Conservation (phyloP, 2,797 vertebrate species). For the Onychomys arenicola region DNA sequence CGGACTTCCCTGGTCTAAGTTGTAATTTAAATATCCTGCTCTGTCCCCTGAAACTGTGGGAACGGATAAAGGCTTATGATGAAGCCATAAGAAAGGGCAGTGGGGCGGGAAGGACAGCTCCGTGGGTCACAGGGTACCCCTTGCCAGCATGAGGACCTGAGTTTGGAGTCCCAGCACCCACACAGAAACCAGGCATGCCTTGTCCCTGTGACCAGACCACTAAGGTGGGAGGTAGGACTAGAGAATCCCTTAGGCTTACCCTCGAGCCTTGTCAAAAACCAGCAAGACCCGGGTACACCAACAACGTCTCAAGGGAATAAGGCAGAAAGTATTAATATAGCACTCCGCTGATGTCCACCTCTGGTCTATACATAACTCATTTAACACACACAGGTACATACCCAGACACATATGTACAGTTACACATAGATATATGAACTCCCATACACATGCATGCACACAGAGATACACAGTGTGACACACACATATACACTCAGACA, state of each 20-base stretch:
- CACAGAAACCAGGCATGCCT: too few species aligned
- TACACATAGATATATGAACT: not conserved
- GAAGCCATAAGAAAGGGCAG: not conserved
- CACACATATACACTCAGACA: not conserved
- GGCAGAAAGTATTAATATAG: not conserved
- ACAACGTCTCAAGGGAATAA: not conserved
- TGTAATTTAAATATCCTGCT: not conserved
- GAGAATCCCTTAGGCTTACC: too few species aligned
- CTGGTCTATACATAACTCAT: too few species aligned
- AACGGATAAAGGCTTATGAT: not conserved
- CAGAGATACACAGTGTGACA: not conserved
- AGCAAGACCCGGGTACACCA: not conserved
- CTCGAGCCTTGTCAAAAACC: not conserved
- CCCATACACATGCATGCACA: not conserved
- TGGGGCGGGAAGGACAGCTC: too few species aligned
- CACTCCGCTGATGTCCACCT: not conserved
- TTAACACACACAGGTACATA: not conserved
- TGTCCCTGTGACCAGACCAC: not conserved
- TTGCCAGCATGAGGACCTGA: not conserved
- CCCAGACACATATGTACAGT: not conserved
- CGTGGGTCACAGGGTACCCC: too few species aligned
- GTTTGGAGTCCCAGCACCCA: not conserved
- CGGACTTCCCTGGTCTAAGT: not conserved
- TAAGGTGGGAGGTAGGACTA: too few species aligned
- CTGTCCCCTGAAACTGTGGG: not conserved